phyloP scores from a whole-genome alignment of 2,797 vertebrate species.

The Malacoctenus gilli region DNA sequence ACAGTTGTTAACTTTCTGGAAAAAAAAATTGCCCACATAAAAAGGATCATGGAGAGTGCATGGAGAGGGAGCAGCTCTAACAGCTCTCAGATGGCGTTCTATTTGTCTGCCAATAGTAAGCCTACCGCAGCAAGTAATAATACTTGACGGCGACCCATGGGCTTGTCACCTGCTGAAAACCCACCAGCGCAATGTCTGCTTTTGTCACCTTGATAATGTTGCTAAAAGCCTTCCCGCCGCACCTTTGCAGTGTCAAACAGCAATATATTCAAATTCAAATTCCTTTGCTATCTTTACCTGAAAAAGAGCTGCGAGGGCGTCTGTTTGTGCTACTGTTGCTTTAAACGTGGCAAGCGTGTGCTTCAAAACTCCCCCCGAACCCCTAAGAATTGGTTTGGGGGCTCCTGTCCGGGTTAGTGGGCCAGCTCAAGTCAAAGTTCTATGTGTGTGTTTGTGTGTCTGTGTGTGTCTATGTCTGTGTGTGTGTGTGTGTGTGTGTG shows the following conservation, averaged over 20 bases:
- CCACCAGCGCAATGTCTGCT: constrained; percentile 31
- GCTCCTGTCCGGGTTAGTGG: constrained; percentile 31
- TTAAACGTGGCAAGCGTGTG: constrained; percentile 22
- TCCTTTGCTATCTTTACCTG: neutral
- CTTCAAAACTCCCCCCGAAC: constrained; percentile 12
- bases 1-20: constrained; percentile 38
- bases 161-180: constrained; percentile 40
- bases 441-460: neutral
- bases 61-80: constrained; percentile 33
- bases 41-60: constrained; percentile 32
- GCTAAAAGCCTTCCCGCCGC: no score
- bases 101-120: constrained; percentile 45
- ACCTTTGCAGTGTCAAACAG: no score
- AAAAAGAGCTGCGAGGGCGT: neutral
- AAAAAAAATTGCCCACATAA: constrained; percentile 15
- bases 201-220: no score
- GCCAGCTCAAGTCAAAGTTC: constrained; percentile 26
- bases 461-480: neutral
- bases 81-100: constrained; percentile 50
- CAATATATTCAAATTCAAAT: constrained; percentile 30
- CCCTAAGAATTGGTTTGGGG: constrained; percentile 8
- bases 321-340: constrained; percentile 14
- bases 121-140: constrained; percentile 61
- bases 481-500: no score
- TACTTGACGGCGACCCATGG: constrained; percentile 66